Base-by-base conservation (phyloP, 2,797 vertebrate genomes). In the Natrix natrix region DNA sequence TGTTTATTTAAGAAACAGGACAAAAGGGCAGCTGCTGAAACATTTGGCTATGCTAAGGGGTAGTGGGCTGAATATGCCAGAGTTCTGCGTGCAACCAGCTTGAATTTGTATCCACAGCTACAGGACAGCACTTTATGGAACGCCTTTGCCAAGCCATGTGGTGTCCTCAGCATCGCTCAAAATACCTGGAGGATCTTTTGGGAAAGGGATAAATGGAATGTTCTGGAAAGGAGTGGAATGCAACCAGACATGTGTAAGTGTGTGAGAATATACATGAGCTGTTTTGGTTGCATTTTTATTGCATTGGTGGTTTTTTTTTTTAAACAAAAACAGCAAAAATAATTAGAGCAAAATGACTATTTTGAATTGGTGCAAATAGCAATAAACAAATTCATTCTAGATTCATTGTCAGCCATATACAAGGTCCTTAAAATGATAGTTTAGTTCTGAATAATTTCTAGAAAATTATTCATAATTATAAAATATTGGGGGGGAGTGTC, bases 1-100 rank as follows among this genome's bases (percentile, higher is more conserved):
- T 99, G 99, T 99, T 99, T 99, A 99, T 99, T 99, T 99, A 99
- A 99, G 98, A 98, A 99, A 98, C 98, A 98, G 98, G 99, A 99
- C 99, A 99, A 99, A 99, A 98, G 99, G 99, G 99, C 99, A 99
- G 99, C 99, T 99, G 99, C 99, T 97, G 98, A 99, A 99, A 98
- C 99, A 99, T 99, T 99, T 99, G 99, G 99, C 98, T 98, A 97
- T 98, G 99, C 99, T 98, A 98, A 99, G 98, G 99, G 99, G 98
- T 98, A 99, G 98, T 97, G 98, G 98, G 98, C 98, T 98, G 98
- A 96, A 98, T 98, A 98, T 98, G 98, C 98, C 98, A 98, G 98
- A 98, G 98, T 98, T 97, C 97, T 96, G 96, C 96, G 97, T 95
- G 96, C 96, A 97, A 98, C 98, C 99, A 98, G 99, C 98, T 98